phyloP scores from a whole-genome alignment of 2,797 vertebrate species.

The Liparis tanakae region DNA sequence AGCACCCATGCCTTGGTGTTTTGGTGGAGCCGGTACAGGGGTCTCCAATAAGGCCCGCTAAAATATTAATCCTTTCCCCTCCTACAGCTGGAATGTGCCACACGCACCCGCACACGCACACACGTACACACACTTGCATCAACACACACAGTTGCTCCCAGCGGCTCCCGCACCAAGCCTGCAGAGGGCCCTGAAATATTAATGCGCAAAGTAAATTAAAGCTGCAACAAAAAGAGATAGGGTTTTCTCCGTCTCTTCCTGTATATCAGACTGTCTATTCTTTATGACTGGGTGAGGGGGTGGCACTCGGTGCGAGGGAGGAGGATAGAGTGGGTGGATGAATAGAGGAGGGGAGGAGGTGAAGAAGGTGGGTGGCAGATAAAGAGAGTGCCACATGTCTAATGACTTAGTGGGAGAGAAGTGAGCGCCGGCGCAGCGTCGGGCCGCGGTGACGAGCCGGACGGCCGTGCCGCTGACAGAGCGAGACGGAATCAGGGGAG shows the following conservation, averaged over 20 bases:
- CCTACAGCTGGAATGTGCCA: conserved; percentile 68
- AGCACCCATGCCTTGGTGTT: conserved; percentile 63
- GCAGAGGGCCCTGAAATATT: conserved; percentile 86
- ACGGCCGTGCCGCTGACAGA: conserved; percentile 16
- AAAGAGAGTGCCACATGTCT: conserved; percentile 42
- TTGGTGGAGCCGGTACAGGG: conserved; percentile 74
- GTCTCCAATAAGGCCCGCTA: conserved; percentile 83
- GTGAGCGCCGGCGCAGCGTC: conserved; percentile 30
- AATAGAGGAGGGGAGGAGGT: conserved; percentile 38
- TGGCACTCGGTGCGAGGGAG: conserved; percentile 48
- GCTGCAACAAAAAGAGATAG: conserved; percentile 83
- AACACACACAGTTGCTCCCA: conserved; percentile 74
- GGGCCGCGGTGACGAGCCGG: conserved; percentile 30
- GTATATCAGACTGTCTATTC: conserved; percentile 80
- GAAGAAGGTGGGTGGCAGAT: conserved; percentile 58
- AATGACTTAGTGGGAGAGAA: conserved; percentile 50
- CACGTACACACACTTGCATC: conserved; percentile 50
- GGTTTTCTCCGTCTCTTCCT: conserved; percentile 77
- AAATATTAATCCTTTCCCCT: conserved; percentile 85
- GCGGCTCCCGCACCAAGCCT: conserved; percentile 75
- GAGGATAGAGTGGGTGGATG: conserved; percentile 48
- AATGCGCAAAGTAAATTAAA: conserved; percentile 88
- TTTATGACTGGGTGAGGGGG: conserved; percentile 75
- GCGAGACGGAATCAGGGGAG: background rate
- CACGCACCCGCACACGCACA: conserved; percentile 32